A percentile compares a stretch with the other conserved stretches of the same genome.
phyloP scores from a whole-genome alignment of 1,140 invertebrate species.

The Cecropterus lyciades region DNA sequence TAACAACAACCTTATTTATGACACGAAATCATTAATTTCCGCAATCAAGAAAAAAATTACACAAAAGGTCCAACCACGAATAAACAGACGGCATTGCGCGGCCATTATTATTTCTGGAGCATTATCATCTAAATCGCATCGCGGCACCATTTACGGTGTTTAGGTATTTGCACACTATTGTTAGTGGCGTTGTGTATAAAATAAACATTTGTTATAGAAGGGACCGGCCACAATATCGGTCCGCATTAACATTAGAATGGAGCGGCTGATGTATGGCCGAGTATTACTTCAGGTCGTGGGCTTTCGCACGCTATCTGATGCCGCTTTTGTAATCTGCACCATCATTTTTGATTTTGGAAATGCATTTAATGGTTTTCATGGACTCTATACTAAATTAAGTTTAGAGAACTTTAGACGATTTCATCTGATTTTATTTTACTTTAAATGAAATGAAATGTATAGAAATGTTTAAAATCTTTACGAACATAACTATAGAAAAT shows the following conservation, averaged over 20 bases:
- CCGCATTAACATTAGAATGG: constrained; percentile 80
- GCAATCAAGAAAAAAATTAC: constrained; percentile 4
- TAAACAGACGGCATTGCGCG: constrained; percentile 65
- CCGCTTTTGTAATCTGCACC: constrained; percentile 30
- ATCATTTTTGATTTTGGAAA: constrained; percentile 29
- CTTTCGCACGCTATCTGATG: constrained; percentile 23
- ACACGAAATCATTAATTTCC: background rate
- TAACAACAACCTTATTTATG: background rate
- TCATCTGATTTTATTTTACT: no score
- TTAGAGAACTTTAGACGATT: no score
- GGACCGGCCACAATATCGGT: constrained; percentile 78
- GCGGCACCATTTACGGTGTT: constrained; percentile 75
- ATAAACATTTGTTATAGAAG: constrained; percentile 83
- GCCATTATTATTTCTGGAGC: constrained; percentile 74
- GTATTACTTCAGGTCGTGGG: constrained; percentile 54
- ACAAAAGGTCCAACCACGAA: constrained; percentile 41
- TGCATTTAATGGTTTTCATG: constrained; percentile 4
- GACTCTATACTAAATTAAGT: no score
- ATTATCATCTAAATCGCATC: constrained; percentile 83
- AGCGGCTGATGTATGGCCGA: constrained; percentile 75
- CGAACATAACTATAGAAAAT: no score
- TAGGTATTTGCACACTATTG: constrained; percentile 84
- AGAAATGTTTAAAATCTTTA: no score
- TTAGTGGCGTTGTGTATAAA: constrained; percentile 84
- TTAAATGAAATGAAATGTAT: no score